These are phyloP conservation scores for Ibidorhyncha struthersii DNA, from an alignment of 2,113 vertebrate species.

Conservation along the genomic window DNA sequence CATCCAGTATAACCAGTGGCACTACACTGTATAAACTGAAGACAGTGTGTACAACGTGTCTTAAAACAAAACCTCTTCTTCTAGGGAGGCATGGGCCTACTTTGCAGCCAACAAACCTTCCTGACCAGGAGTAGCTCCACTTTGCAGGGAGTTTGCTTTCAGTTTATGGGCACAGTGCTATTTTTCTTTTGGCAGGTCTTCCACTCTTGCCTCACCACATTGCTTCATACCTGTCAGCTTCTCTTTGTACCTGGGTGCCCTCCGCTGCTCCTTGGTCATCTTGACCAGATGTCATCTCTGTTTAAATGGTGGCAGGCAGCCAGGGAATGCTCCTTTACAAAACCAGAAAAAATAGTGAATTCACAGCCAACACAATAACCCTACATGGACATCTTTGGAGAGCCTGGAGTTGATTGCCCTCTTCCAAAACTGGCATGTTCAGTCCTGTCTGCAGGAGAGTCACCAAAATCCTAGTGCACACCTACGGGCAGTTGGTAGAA, in stretches of 20 bases:
- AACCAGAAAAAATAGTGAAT: background rate
- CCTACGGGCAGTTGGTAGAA: background rate
- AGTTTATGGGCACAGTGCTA: background rate
- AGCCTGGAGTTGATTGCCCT: background rate
- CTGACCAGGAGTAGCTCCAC: background rate
- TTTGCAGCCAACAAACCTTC: background rate
- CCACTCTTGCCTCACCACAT: background rate
- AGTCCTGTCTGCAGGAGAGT: background rate
- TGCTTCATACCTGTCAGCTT: slow-evolving; percentile 21
- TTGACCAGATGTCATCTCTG: slow-evolving; percentile 27
- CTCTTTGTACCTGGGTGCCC: background rate
- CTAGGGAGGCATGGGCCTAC: background rate
- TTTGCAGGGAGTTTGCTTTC: background rate
- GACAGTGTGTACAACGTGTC: background rate
- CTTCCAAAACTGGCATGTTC: background rate
- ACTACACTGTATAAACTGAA: background rate
- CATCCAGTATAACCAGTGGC: background rate
- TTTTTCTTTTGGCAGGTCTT: slow-evolving; percentile 30
- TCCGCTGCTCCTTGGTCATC: background rate
- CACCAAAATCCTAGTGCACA: background rate
- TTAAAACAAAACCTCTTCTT: background rate
- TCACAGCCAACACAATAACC: background rate
- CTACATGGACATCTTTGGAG: background rate
- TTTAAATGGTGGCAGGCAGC: slow-evolving; percentile 1
- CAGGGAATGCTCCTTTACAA: background rate